Evolutionary conservation across 2,797 vertebrate genomes (phyloP), one percentile per base, ranked within the genome.

Genomic region (Syncerus caffer): DNA sequence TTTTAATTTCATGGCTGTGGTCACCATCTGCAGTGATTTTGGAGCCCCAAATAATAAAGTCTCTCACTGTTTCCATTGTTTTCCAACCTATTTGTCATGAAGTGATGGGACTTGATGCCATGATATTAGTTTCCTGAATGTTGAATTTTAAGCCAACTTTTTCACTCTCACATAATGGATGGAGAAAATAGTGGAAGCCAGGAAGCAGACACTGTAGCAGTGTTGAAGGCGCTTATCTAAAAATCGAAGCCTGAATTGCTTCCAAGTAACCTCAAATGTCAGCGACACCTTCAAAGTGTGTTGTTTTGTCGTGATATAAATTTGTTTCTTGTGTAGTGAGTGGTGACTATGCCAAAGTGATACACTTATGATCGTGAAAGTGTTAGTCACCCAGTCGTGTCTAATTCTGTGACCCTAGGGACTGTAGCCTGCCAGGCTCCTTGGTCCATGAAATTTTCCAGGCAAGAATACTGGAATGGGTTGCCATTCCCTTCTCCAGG

Each of bases 201-300:
- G 45, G 10, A 8, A 8, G n/a, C 13, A 12, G 23, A 17, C 4
- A 2, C 12, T 38, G 17, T 19, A 29, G 25, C 9, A 12, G 0
- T 4, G 4, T 23, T 57, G 7, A 16, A 47, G 13, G 0, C 1
- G 71, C 27, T 23, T 12, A 19, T 60, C 25, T 76, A 71, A 89
- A 90, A 51, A 45, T 34, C 17, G 12, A 15, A 12, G 29, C 16
- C 29, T 55, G 21, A 42, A n/a, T 47, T 67, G n/a, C n/a, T 45
- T 47, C 3, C 25, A 31, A 31, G 21, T 31, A 67, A 50, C 8
- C 3, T 9, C 27, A 27, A n/a, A 27, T 62, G 38, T 62, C 51
- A 74, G 23, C 2, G 13, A 47, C 7, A n/a, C 17, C 6, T 42
- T 42, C 78, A 42, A 67, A 38, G 34, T 12, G 16, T 82, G 42